Percentiles rank a stretch among this genome's conserved stretches.
These are phyloP conservation scores for Tyrophagus putrescentiae DNA, from an alignment of 1,140 invertebrate species.

Conservation along the genomic window DNA sequence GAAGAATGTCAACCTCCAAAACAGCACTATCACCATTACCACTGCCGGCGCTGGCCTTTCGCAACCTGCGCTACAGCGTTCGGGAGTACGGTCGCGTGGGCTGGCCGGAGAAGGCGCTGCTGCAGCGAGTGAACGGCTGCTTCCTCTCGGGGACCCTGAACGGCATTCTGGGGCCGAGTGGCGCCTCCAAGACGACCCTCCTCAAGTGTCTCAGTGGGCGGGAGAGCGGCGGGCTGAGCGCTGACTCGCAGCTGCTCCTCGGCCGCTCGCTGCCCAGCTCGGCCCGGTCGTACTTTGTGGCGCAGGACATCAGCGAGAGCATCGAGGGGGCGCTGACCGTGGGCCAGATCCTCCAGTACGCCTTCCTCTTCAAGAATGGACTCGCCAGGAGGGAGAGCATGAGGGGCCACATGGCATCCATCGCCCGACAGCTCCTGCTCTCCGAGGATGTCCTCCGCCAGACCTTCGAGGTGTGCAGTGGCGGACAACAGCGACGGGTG, in stretches of 20 bases:
- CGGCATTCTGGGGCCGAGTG: conserved; percentile 32
- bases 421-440: neutral
- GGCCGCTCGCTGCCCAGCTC: no score
- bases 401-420: no score
- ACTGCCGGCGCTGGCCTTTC: no score
- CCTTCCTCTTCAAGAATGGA: neutral
- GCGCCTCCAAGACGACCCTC: conserved; percentile 5
- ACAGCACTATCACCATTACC: no score
- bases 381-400: no score
- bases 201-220: neutral
- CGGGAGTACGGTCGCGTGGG: no score
- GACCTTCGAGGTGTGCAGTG: conserved; percentile 4
- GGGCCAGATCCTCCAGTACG: conserved; percentile 29
- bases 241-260: neutral
- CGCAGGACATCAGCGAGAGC: conserved; percentile 48
- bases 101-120: neutral
- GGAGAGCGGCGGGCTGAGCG: neutral
- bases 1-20: no score
- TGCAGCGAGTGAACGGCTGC: neutral
- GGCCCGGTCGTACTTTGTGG: neutral
- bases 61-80: no score
- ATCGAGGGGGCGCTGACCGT: conserved; percentile 72
- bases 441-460: neutral
- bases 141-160: conserved; percentile 28
- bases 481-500: conserved; percentile 17